Evolutionary conservation across 2,797 vertebrate species (phyloP).

Genomic region (Gymnopithys bicolor): DNA sequence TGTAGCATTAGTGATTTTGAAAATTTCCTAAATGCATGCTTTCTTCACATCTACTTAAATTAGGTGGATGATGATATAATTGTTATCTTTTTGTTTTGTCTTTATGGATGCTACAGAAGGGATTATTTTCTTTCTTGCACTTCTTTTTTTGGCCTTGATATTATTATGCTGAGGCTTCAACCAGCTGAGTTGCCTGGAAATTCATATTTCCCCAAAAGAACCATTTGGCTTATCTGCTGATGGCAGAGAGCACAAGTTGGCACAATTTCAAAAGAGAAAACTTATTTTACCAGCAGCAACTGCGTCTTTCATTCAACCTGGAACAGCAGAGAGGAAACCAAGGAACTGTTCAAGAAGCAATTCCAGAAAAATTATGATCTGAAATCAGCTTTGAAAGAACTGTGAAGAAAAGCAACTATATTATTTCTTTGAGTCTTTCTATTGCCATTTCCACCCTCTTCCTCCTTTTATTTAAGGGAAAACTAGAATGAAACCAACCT

Average conservation of each 20-base stretch:
- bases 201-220: slow-evolving; percentile 39
- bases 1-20: neutral
- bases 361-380: neutral
- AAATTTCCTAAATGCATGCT: neutral
- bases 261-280: neutral
- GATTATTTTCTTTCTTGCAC: neutral
- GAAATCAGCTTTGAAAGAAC: slow-evolving; percentile 17
- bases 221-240: slow-evolving; percentile 6
- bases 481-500: neutral
- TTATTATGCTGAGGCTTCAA: neutral
- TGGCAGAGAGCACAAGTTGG: neutral
- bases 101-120: neutral
- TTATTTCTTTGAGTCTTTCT: neutral
- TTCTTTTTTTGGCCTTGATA: neutral
- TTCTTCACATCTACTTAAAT: neutral
- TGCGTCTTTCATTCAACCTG: slow-evolving; percentile 28
- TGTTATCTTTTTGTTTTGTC: neutral
- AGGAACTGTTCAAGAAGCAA: neutral
- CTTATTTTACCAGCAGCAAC: slow-evolving; percentile 47
- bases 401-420: neutral
- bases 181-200: slow-evolving; percentile 31
- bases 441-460: accelerated
- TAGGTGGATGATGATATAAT: neutral
- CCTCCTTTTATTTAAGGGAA: neutral
- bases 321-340: slow-evolving; percentile 1